Conservation (phyloP, 30 jellyfish, hydroid and myxozoan species). For the Mastigias papua region DNA sequence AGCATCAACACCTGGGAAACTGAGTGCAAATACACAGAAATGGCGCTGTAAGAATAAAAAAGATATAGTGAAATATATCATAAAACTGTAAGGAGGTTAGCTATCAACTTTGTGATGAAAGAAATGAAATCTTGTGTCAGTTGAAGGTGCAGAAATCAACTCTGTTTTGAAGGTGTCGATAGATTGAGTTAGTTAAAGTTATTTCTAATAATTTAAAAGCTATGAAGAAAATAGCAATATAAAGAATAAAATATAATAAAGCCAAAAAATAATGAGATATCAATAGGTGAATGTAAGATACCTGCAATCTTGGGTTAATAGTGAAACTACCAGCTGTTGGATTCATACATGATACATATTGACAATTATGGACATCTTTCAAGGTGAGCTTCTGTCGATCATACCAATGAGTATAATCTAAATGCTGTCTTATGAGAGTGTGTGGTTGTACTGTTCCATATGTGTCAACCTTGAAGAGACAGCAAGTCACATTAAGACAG, state of each 20-base stretch:
- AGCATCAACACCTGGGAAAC: slow-evolving; percentile 99
- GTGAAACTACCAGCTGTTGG: slow-evolving; percentile 99
- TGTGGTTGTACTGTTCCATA: slow-evolving; percentile 99
- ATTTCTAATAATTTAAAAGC: too few relatives aligned
- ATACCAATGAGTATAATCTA: slow-evolving; percentile 98
- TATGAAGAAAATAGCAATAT: too few relatives aligned
- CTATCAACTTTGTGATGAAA: background rate
- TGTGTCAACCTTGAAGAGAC: slow-evolving; percentile 84
- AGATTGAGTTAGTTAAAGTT: too few relatives aligned
- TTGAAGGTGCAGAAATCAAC: too few relatives aligned
- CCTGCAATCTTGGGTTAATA: slow-evolving; percentile 96
- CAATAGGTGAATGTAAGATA: background rate
- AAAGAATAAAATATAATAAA: too few relatives aligned
- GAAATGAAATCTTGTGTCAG: too few relatives aligned
- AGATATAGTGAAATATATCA: too few relatives aligned
- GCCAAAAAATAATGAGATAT: too few relatives aligned
- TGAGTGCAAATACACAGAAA: slow-evolving; percentile 97
- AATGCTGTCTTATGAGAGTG: slow-evolving; percentile 95
- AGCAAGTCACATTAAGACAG: background rate
- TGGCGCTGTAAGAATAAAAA: slow-evolving; percentile 84
- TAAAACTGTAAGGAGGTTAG: too few relatives aligned
- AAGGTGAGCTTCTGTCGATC: slow-evolving; percentile 91
- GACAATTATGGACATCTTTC: slow-evolving; percentile 98
- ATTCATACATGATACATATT: slow-evolving; percentile 98
- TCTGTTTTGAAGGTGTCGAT: background rate